A percentile compares a stretch with the other conserved stretches of the same genome.
Conservation (phyloP, 2,888 invertebrate species). For the Euzophera pinguis region DNA sequence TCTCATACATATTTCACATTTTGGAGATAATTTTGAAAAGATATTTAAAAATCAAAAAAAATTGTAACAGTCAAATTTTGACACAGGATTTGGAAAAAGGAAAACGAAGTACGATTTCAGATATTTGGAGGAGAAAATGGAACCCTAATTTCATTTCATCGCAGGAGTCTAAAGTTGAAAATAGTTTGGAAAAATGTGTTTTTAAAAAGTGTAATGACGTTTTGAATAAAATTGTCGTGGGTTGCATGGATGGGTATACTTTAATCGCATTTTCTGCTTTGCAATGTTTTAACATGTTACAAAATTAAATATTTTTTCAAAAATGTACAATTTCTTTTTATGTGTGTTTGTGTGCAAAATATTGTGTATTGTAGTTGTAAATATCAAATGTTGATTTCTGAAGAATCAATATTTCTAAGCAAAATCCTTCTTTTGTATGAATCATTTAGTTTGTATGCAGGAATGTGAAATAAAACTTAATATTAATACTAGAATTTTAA, state of each 20-base stretch:
- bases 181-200: slow-evolving; percentile 36
- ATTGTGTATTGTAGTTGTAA: too few relatives aligned
- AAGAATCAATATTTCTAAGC: too few relatives aligned
- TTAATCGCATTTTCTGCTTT: slow-evolving; percentile 56
- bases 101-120: slow-evolving; percentile 49
- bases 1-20: slow-evolving; percentile 51
- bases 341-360: too few relatives aligned
- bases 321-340: too few relatives aligned
- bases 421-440: background rate
- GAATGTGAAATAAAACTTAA: too few relatives aligned
- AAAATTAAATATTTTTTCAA: slow-evolving; percentile 38
- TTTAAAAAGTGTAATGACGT: slow-evolving; percentile 43
- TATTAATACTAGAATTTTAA: background rate
- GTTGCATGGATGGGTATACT: slow-evolving; percentile 54
- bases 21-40: slow-evolving; percentile 48
- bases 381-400: too few relatives aligned
- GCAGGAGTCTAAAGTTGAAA: slow-evolving; percentile 23
- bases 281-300: slow-evolving; percentile 63
- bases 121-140: slow-evolving; percentile 66
- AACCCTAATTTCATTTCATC: slow-evolving; percentile 38
- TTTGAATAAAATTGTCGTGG: slow-evolving; percentile 56
- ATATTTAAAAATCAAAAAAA: slow-evolving; percentile 33
- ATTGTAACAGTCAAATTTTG: slow-evolving; percentile 25
- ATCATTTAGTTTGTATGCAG: background rate
- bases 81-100: slow-evolving; percentile 16